Evolutionary conservation across 1,140 invertebrate genomes (phyloP).

Genomic region (Rhagoletis zephyria): DNA sequence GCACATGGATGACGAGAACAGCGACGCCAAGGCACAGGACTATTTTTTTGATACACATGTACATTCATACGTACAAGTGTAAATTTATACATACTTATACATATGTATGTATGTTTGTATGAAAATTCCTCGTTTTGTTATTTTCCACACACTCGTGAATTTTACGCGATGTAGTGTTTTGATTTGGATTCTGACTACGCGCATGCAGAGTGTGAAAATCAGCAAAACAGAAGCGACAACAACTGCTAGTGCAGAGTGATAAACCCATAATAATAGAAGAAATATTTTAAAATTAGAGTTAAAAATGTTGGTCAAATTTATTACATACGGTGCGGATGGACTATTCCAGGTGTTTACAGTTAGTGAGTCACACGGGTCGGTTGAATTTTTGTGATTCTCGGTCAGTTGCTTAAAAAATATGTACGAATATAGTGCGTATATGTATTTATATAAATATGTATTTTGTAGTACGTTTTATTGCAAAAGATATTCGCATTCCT

Average conservation of each 20-base stretch:
- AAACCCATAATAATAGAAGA: neutral
- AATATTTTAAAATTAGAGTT: neutral
- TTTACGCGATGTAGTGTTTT: constrained; percentile 49
- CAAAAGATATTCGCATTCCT: neutral
- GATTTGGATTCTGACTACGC: constrained; percentile 15
- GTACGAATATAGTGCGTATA: neutral
- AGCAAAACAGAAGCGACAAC: constrained; percentile 40
- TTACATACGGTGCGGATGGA: neutral
- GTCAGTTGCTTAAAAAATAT: neutral
- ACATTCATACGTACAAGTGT: neutral
- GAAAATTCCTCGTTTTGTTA: constrained; percentile 46
- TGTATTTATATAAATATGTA: neutral
- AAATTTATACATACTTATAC: neutral
- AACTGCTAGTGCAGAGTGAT: neutral
- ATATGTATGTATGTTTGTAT: neutral
- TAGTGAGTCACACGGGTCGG: constrained; percentile 11
- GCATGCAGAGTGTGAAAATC: constrained; percentile 21
- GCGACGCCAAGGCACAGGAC: neutral
- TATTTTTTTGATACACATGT: neutral
- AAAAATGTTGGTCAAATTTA: neutral
- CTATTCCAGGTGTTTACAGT: neutral
- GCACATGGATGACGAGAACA: neutral
- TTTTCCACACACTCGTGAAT: constrained; percentile 33
- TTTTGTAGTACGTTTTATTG: neutral
- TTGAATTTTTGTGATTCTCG: neutral